Conservation (phyloP, 1,140 invertebrate species). For the Tenebrio molitor region DNA sequence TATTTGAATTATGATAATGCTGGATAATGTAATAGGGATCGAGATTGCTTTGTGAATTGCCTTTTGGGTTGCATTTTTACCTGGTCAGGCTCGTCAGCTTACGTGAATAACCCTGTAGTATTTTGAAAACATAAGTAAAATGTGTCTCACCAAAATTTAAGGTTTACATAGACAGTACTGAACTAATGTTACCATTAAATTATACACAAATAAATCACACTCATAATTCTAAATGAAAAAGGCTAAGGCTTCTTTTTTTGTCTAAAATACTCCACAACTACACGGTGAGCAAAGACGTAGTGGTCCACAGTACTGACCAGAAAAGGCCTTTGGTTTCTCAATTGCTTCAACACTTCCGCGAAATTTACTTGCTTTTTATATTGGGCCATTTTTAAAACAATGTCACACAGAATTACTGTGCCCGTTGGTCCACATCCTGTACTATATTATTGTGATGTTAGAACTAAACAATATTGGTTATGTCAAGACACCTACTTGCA, state of each 20-base stretch:
- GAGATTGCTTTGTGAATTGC: too few relatives aligned
- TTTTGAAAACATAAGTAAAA: too few relatives aligned
- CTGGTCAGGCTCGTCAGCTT: too few relatives aligned
- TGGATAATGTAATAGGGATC: too few relatives aligned
- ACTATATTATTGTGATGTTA: not conserved
- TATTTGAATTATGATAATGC: too few relatives aligned
- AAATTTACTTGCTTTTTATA: constrained; percentile 12
- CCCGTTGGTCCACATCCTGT: constrained; percentile 6
- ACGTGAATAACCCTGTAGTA: too few relatives aligned
- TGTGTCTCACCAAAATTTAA: too few relatives aligned
- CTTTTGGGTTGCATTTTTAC: too few relatives aligned
- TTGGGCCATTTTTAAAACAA: not conserved
- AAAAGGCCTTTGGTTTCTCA: not conserved
- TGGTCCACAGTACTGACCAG: not conserved
- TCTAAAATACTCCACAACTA: constrained; percentile 15
- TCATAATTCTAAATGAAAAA: not conserved
- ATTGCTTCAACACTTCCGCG: not conserved
- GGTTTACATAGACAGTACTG: too few relatives aligned
- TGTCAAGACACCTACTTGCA: not conserved
- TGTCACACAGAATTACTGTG: constrained; percentile 15
- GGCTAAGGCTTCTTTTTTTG: not conserved
- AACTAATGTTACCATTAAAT: too few relatives aligned
- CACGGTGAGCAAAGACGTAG: constrained; percentile 17
- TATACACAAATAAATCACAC: not conserved
- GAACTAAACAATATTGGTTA: not conserved